Evolutionary conservation across 2,888 invertebrate genomes (phyloP).

Genomic region (Tachina fera): DNA sequence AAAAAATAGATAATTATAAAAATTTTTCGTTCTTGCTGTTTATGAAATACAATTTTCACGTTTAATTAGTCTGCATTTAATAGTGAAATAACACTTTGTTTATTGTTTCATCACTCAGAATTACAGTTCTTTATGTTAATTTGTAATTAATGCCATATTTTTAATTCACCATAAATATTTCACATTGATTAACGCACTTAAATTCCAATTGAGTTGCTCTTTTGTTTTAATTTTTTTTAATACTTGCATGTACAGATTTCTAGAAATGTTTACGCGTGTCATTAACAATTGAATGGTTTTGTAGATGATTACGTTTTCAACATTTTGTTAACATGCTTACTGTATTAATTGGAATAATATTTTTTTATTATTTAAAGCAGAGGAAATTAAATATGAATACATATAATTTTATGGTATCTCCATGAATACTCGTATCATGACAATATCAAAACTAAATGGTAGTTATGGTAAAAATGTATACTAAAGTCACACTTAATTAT

Average conservation of each 20-base stretch:
- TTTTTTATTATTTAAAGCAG: background rate
- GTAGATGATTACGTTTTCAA: conserved; percentile 19
- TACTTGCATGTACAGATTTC: background rate
- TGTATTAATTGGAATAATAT: background rate
- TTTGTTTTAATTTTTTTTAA: conserved; percentile 41
- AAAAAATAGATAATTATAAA: background rate
- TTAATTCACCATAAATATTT: background rate
- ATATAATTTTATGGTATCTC: no score
- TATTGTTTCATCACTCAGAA: background rate
- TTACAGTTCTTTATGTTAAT: background rate
- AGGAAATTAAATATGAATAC: no score
- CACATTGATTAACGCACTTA: conserved; percentile 5
- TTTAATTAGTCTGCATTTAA: background rate
- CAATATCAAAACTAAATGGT: no score
- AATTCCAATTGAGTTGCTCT: conserved; percentile 1
- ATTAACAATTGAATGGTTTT: conserved; percentile 55
- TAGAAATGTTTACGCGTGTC: background rate
- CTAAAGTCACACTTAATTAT: no score
- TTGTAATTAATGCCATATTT: background rate
- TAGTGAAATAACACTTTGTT: background rate
- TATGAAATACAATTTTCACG: background rate
- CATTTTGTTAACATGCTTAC: background rate
- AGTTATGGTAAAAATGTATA: no score
- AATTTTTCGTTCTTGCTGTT: background rate
- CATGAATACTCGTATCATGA: no score